Percentiles rank a stretch among this genome's conserved stretches.
phyloP scores from a whole-genome alignment of 2,888 invertebrate genomes.

The Xestobium rufovillosum region DNA sequence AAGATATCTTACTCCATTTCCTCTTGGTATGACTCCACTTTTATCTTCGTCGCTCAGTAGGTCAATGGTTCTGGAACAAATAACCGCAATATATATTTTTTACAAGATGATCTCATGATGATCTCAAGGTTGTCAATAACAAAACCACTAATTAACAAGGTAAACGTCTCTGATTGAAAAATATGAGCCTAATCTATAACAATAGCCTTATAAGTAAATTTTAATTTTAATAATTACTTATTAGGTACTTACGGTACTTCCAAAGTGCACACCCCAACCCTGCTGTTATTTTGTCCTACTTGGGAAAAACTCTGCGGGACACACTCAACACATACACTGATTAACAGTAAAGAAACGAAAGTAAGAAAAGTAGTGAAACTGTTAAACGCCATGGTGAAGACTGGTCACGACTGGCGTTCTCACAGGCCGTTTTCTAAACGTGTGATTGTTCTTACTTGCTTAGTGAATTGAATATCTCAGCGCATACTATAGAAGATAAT shows the following conservation, averaged over 20 bases:
- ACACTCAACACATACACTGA: not conserved
- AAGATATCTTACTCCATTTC: constrained; percentile 51
- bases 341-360: not conserved
- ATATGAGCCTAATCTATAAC: no score
- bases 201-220: no score
- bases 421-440: no score
- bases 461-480: no score
- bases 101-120: not conserved
- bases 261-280: constrained; percentile 51
- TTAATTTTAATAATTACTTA: constrained; percentile 8
- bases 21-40: constrained; percentile 41
- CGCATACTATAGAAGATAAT: no score
- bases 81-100: constrained; percentile 7
- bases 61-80: constrained; percentile 46
- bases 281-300: constrained; percentile 17
- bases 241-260: constrained; percentile 57
- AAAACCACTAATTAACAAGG: no score
- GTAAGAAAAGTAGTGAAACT: not conserved
- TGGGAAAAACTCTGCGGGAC: no score
- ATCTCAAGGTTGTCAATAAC: constrained; percentile 1
- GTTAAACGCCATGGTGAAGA: not conserved
- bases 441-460: no score
- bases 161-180: no score
- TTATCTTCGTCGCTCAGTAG: constrained; percentile 46
- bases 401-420: no score